Conservation (phyloP, 2,797 vertebrate species). For the Pangasius macronema region DNA sequence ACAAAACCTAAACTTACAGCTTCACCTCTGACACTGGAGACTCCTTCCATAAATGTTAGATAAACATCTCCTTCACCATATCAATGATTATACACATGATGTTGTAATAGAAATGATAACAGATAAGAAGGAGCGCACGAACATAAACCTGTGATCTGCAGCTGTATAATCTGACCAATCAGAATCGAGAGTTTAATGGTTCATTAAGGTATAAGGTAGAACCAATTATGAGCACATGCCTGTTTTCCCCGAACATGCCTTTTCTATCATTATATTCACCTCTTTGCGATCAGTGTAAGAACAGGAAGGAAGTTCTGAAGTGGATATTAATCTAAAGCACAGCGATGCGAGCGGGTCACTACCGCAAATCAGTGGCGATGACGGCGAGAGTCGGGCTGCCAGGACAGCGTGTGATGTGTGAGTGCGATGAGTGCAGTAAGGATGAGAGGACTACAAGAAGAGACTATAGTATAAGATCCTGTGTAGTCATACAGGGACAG, state of each 20-base stretch:
- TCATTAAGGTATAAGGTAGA: neutral
- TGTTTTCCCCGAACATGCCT: neutral
- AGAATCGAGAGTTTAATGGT: neutral
- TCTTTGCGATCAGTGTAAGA: neutral
- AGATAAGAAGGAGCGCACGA: neutral
- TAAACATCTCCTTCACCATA: neutral
- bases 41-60: neutral
- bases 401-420: neutral
- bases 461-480: neutral
- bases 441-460: neutral
- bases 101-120: neutral
- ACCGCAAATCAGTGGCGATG: neutral
- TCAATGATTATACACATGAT: neutral
- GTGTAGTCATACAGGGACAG: neutral
- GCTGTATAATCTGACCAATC: neutral
- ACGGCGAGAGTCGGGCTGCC: neutral
- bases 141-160: neutral
- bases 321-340: slow-evolving; percentile 7
- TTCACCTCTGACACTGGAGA: neutral
- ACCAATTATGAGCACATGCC: neutral
- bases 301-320: neutral
- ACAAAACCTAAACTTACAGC: neutral
- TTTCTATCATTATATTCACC: neutral
- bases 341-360: neutral
- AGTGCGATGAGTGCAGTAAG: neutral